These are phyloP conservation scores for Hippoglossus stenolepis DNA, from an alignment of 2,113 vertebrate genomes.

Conservation along the genomic window DNA sequence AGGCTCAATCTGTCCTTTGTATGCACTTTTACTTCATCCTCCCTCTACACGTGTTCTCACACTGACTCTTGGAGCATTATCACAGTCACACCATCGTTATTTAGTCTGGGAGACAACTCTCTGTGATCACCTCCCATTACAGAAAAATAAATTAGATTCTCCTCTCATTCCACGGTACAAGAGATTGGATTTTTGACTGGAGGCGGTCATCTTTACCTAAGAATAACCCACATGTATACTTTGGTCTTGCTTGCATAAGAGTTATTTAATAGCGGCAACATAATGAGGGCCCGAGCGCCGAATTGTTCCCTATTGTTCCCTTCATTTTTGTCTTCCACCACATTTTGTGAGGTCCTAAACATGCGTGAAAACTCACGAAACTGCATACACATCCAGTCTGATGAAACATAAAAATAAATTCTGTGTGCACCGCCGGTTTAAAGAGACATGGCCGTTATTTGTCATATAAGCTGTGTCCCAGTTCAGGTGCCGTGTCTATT, in stretches of 20 bases:
- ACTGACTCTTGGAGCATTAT: neutral
- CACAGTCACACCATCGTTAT: neutral
- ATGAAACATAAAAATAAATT: no score
- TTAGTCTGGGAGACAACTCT: neutral
- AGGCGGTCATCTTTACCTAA: neutral
- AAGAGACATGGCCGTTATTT: no score
- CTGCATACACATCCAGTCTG: no score
- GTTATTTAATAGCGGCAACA: neutral
- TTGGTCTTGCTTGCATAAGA: neutral
- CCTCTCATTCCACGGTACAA: neutral
- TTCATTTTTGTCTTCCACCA: no score
- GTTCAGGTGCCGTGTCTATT: no score
- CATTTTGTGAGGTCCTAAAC: no score
- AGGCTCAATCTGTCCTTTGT: neutral
- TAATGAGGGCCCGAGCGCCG: neutral
- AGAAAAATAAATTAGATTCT: constrained; percentile 28
- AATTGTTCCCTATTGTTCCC: no score
- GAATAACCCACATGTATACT: constrained; percentile 1
- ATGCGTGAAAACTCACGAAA: no score
- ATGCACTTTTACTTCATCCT: neutral
- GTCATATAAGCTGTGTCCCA: no score
- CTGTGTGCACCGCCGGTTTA: no score
- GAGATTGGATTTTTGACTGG: constrained; percentile 22
- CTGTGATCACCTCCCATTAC: constrained; percentile 3
- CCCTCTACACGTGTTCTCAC: neutral